Evolutionary conservation across 2,888 invertebrate species (phyloP), one percentile per base, ranked within the genome.

Genomic region (Brenthis ino): DNA sequence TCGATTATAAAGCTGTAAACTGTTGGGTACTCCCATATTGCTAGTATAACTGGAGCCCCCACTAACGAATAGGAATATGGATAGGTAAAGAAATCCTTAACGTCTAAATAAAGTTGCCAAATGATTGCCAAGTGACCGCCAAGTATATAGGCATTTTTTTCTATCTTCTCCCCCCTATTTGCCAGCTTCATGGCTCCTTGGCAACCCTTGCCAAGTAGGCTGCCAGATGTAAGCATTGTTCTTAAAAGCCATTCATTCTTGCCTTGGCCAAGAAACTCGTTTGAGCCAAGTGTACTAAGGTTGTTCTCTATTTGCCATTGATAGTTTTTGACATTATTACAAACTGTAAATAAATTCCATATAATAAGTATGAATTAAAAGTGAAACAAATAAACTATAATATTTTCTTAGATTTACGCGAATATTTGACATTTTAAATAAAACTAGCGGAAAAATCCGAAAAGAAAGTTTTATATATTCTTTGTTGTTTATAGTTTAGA

Each of bases 91-190:
- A 92, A 92, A 76, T 92, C 92, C 77, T 89, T 91, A 0, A 90
- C 82, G 64, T 92, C 92, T 3, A 92, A 75, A 69, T 92, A 87
- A 0, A 92, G 77, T 74, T 92, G 92, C 91, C 92, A 92, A n/a
- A 91, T 77, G 14, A 91, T 72, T 0, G 89, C 91, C 55, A 92
- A 77, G 69, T 91, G 92, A 0, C 90, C 91, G 2, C 92, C 92
- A 4, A 92, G 82, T 50, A 78, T 81, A 74, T 91, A 92, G 0
- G 91, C 92, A 57, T 87, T 81, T 14, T 77, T 80, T 65, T 92
- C 91, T 78, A 85, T 79, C 2, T 83, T 77, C 48, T 79, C 77
- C 0, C 86, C 85, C 2, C 78, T 80, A 3, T 76, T 73, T 3
- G 90, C 85, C 1, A 92, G 79, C 72, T 88, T 91, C 89, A 92